Base-by-base conservation (phyloP, 2,888 invertebrate genomes). In the Patella caerulea region DNA sequence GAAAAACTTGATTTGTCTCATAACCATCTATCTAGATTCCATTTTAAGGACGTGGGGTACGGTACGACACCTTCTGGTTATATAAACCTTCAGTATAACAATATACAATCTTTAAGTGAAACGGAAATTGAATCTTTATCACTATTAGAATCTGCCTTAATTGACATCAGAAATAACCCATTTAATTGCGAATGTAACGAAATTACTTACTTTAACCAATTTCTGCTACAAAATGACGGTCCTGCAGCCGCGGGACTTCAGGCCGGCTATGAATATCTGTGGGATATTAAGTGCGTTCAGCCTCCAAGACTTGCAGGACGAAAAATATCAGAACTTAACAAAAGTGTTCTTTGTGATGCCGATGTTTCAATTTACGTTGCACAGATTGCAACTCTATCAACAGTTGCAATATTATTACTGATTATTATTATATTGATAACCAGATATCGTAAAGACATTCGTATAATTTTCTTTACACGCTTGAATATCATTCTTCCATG, bases 111-210 rank as follows among this genome's bases (percentile, higher is more conserved):
- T 59, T 72, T 85, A 71, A 79, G 80, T 17, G 19, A 76, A 2
- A 80, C 81, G 45, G 83, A 83, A 73, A 70, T 85, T 24, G 69
- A 78, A 14, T 75, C 80, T n/a, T 78, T 85, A 12, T 52, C 72
- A 12, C n/a, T 76, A 12, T 74, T 81, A 29, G 80, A 82, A n/a
- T 81, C 80, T n/a, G 83, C 82, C 0, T 75, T 79, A 55, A 79
- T 86, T 24, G 83, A 86, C 70, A 79, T 86, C 15, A 73, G 83
- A 17, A 53, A 84, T 24, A 86, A 86, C 72, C 86, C 86, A 17
- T 72, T 84, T 34, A 17, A 75, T 24, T 86, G 86, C 80, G 79
- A 83, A 45, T 86, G 86, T 65, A 24, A 19, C 73, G 81, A 81
- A 24, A 79, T 84, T 34, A 74, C 74, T 15, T 73, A 81, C 14